Base-by-base conservation (phyloP, 2,888 invertebrate genomes). In the Taphrorychus bicolor region DNA sequence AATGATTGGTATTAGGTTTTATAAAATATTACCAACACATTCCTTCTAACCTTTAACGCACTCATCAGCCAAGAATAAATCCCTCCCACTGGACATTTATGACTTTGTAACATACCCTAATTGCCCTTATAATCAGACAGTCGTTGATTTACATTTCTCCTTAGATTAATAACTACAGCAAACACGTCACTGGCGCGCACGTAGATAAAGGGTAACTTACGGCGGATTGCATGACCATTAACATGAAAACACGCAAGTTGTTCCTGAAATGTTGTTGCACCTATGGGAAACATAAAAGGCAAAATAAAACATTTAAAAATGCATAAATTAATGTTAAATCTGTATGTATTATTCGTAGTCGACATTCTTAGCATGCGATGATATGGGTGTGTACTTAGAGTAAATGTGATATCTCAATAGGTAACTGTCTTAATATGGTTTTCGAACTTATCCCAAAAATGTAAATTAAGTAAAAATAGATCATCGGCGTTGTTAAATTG, bases 211-310 rank as follows among this genome's bases (percentile, higher is more conserved):
- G 32, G 32, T 32, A 32, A 1, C 32, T 32, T 32, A 32, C 32
- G 11, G 32, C 3, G 32, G 2, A 45, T 45, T 45, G 51, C 51
- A 51, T 19, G 51, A 51, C 51, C 17, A 51, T 51, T 51, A 51
- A 18, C 51, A 7, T 21, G 19, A 11, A 51, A 51, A 21, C 51
- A 51, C 51, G 51, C 51, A 19, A 51, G 11, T 21, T 9, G 18
- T 17, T 51, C 19, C 19, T 51, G 21, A 51, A 51, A 51, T 51
- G 51, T 51, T 17, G 51, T 51, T 51, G 51, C 51, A 51, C 51
- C 51, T 51, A 17, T n/a, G 51, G 51, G 51, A 51, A 18, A 51
- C 18, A 51, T 51, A 18, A 51, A 51, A 51, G 1, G 17, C 45
- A 45, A 45, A 45, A 45, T 16, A 45, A 45, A 45, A 45, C 45